phyloP scores from a whole-genome alignment of 2,113 vertebrate species.

The Neolamprologus kungweensis region DNA sequence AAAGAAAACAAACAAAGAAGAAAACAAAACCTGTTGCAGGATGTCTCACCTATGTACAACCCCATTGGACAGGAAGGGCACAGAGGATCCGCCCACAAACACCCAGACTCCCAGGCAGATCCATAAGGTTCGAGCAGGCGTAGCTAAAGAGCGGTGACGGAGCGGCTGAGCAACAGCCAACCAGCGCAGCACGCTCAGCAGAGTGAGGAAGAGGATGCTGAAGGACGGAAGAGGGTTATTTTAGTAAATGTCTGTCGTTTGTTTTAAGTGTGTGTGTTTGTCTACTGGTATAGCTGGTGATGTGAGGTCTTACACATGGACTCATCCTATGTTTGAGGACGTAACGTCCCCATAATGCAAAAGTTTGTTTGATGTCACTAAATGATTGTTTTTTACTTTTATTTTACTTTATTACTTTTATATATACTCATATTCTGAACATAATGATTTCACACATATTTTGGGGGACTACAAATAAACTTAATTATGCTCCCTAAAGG shows the following conservation, averaged over 20 bases:
- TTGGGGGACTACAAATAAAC: neutral
- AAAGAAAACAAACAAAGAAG: neutral
- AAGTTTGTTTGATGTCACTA: neutral
- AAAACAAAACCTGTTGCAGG: neutral
- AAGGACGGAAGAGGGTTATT: neutral
- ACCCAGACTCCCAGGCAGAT: slow-evolving; percentile 59
- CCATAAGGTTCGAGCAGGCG: neutral
- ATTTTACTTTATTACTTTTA: neutral
- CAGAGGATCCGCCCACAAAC: slow-evolving; percentile 40
- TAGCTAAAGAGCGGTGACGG: neutral
- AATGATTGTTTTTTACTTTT: neutral
- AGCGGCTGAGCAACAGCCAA: slow-evolving; percentile 52
- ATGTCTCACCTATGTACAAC: neutral
- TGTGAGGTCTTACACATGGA: neutral
- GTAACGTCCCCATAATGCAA: neutral
- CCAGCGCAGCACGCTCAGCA: slow-evolving; percentile 65
- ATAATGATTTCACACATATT: neutral
- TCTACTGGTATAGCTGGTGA: neutral
- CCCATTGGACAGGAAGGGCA: slow-evolving; percentile 52
- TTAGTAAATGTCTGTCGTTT: neutral
- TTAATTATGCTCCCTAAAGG: neutral
- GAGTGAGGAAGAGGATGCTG: slow-evolving; percentile 69
- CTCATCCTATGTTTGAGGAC: neutral
- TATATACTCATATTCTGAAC: neutral
- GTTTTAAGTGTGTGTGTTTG: neutral